Evolutionary conservation across 2,888 invertebrate species (phyloP).

Genomic region (Heteromyza rotundicornis): DNA sequence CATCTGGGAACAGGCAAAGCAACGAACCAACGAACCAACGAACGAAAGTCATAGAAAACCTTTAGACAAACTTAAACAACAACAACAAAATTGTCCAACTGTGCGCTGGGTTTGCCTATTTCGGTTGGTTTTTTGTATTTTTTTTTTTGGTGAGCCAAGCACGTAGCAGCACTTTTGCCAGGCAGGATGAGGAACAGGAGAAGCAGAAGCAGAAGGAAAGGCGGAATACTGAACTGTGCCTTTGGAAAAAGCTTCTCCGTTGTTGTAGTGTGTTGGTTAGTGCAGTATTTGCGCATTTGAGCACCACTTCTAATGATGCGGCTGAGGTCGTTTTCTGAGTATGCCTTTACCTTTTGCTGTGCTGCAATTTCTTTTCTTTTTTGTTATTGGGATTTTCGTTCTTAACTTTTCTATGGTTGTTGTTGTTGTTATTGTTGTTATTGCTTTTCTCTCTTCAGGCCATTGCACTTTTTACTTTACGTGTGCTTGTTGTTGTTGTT

Average conservation of each 20-base stretch:
- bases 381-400: slow-evolving; percentile 15
- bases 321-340: slow-evolving; percentile 45
- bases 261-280: slow-evolving; percentile 26
- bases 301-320: slow-evolving; percentile 53
- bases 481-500: slow-evolving; percentile 39
- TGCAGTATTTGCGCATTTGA: slow-evolving; percentile 25
- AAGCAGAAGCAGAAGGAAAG: too few species aligned
- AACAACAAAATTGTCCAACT: slow-evolving; percentile 47
- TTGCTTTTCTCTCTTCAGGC: slow-evolving; percentile 54
- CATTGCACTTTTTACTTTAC: slow-evolving; percentile 54
- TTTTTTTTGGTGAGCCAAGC: too few species aligned
- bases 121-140: too few species aligned
- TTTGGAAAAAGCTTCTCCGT: too few species aligned
- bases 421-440: slow-evolving; percentile 37
- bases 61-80: neutral
- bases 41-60: neutral
- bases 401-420: neutral
- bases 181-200: neutral
- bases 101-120: slow-evolving; percentile 39
- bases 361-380: neutral
- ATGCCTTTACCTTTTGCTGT: neutral
- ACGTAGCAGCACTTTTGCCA: slow-evolving; percentile 51
- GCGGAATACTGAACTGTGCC: too few species aligned
- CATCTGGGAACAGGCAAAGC: neutral
- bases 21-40: neutral